Percentiles rank a stretch among this genome's conserved stretches.
These are phyloP conservation scores for Crotalus tigris DNA, from an alignment of 2,113 vertebrate genomes.

Conservation along the genomic window DNA sequence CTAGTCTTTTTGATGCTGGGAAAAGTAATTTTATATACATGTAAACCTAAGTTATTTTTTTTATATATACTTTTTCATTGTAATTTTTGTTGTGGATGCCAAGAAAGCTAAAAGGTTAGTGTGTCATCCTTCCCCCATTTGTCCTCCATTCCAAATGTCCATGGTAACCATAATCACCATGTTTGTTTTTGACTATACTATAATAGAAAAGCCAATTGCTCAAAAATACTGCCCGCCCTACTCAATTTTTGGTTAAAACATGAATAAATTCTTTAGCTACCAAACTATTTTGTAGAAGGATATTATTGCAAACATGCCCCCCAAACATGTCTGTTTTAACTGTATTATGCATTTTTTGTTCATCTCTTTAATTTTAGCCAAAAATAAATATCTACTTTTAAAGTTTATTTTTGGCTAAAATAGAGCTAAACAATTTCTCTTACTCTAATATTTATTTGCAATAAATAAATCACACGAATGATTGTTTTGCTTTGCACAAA, in stretches of 20 bases:
- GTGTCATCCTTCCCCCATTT: no score
- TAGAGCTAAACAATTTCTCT: not conserved
- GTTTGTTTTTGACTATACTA: not conserved
- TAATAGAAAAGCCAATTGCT: not conserved
- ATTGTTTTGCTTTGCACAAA: not conserved
- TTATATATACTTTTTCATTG: no score
- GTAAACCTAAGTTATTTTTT: no score
- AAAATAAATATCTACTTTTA: not conserved
- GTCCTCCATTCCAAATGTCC: no score
- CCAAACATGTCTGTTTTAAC: not conserved
- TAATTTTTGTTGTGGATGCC: no score
- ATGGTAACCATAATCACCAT: no score
- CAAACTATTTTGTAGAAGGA: not conserved
- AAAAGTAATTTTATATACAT: no score
- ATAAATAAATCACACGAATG: not conserved
- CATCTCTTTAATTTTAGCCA: not conserved
- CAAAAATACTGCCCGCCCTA: not conserved
- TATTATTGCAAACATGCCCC: not conserved
- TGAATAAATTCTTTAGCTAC: not conserved
- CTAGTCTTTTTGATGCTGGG: no score
- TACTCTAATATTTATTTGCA: not conserved
- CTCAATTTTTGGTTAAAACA: not conserved
- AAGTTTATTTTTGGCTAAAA: not conserved
- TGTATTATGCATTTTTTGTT: not conserved
- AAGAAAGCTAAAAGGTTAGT: no score